phyloP scores from a whole-genome alignment of 2,888 invertebrate species.

The Fabriciana adippe region DNA sequence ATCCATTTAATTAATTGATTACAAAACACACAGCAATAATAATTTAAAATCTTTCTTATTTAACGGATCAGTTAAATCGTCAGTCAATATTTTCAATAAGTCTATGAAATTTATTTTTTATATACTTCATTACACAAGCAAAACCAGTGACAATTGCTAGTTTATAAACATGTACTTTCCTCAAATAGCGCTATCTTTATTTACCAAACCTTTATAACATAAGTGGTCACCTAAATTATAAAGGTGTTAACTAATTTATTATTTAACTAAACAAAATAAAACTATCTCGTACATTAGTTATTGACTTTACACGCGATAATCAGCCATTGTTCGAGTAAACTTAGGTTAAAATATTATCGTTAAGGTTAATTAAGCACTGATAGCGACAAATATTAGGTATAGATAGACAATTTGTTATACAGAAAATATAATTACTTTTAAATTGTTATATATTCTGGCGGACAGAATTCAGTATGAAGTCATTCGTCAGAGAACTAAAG shows the following conservation, averaged over 20 bases:
- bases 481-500: too few species aligned
- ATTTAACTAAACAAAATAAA: neutral
- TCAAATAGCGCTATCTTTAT: conserved; percentile 1
- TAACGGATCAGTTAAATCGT: too few species aligned
- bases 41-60: too few species aligned
- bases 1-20: too few species aligned
- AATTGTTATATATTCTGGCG: too few species aligned
- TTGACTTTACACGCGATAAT: conserved; percentile 3
- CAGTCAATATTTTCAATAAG: too few species aligned
- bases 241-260: conserved; percentile 14
- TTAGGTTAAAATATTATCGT: conserved; percentile 8
- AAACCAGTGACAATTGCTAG: too few species aligned
- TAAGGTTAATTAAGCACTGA: conserved; percentile 17
- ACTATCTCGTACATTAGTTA: conserved; percentile 13
- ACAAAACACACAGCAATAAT: too few species aligned
- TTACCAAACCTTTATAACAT: conserved; percentile 2
- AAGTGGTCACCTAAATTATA: neutral
- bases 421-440: too few species aligned
- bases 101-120: too few species aligned
- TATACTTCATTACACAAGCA: too few species aligned
- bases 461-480: too few species aligned
- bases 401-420: neutral
- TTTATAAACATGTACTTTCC: neutral
- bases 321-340: neutral
- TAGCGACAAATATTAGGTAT: conserved; percentile 2